phyloP scores from a whole-genome alignment of 2,113 vertebrate species.

The Pteronura brasiliensis region DNA sequence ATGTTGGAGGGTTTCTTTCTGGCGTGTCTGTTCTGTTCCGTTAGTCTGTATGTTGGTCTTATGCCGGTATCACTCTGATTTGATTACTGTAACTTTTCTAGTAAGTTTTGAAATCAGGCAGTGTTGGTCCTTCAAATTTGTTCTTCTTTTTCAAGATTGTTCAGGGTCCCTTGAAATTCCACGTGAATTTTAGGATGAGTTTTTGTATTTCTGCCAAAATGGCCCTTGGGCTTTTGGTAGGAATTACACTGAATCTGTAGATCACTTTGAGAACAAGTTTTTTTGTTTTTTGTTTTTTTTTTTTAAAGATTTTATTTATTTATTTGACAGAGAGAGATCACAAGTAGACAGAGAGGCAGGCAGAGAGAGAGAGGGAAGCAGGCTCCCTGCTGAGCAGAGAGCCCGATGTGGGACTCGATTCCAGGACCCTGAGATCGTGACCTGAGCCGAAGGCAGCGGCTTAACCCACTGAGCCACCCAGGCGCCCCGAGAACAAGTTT shows the following conservation, averaged over 20 bases:
- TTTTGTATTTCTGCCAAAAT: neutral
- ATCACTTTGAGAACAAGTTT: constrained; percentile 20
- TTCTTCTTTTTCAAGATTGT: neutral
- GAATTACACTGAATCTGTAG: neutral
- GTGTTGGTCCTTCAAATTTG: neutral
- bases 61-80: neutral
- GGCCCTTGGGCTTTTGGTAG: neutral
- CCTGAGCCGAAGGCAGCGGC: no score
- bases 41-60: neutral
- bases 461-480: no score
- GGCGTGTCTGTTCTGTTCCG: neutral
- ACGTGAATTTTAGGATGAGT: neutral
- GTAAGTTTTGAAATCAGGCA: constrained; percentile 41
- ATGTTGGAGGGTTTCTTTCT: neutral
- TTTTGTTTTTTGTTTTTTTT: no score
- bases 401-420: no score
- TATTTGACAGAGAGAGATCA: no score
- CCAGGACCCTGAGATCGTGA: no score
- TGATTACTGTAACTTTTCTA: constrained; percentile 1
- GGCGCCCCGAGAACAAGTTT: constrained; percentile 24
- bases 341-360: no score
- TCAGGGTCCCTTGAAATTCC: neutral
- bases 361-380: no score
- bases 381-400: no score
- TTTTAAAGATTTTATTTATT: no score